phyloP scores from a whole-genome alignment of 1,140 invertebrate genomes.

The Hylyphantes graminicola region DNA sequence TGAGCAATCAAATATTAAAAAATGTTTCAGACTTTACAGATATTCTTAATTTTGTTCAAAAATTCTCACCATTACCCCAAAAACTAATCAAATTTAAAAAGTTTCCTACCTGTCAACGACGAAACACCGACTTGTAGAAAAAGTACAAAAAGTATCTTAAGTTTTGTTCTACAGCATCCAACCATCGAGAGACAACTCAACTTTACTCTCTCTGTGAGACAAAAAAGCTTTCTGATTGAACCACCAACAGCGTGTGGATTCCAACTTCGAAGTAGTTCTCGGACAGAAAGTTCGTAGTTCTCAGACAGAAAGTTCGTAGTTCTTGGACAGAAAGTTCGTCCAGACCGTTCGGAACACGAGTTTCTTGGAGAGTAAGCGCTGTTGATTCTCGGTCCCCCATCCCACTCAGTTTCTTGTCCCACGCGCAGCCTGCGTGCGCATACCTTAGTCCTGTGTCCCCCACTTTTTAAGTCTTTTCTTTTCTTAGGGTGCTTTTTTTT shows the following conservation, averaged over 20 bases:
- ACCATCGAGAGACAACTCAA: slow-evolving; percentile 36
- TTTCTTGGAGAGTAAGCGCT: slow-evolving; percentile 26
- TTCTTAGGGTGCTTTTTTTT: too few relatives aligned
- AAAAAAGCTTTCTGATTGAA: neutral
- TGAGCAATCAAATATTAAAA: too few relatives aligned
- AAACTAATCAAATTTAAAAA: neutral
- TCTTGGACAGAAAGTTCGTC: neutral
- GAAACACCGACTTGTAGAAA: slow-evolving; percentile 28
- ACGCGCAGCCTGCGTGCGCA: slow-evolving; percentile 29
- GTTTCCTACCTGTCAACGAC: slow-evolving; percentile 28
- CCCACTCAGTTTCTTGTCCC: slow-evolving; percentile 29
- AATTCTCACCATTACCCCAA: too few relatives aligned
- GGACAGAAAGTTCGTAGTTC: neutral
- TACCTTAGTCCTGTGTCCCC: too few relatives aligned
- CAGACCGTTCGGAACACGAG: slow-evolving; percentile 26
- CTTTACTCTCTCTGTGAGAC: neutral
- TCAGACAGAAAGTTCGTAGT: neutral
- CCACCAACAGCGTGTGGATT: neutral
- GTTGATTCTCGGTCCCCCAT: slow-evolving; percentile 28
- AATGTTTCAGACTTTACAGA: too few relatives aligned
- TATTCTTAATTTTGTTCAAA: too few relatives aligned
- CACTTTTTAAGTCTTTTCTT: too few relatives aligned
- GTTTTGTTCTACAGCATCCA: slow-evolving; percentile 29
- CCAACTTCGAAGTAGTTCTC: neutral
- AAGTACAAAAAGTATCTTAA: slow-evolving; percentile 51